These are phyloP conservation scores for Puma concolor DNA, from an alignment of 2,113 vertebrate species.

Conservation along the genomic window DNA sequence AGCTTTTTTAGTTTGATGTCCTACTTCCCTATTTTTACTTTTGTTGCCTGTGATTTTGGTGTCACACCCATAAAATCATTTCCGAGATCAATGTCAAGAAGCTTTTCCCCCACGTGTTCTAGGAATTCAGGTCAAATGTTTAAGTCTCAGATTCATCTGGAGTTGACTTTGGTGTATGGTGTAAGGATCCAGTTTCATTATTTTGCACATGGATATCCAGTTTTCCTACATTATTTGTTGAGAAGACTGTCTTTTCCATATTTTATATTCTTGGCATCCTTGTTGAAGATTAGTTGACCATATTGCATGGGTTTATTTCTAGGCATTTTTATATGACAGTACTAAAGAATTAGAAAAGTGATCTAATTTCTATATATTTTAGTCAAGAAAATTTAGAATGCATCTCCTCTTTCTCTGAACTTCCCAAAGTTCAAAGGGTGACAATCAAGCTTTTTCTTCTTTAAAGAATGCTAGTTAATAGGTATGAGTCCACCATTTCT, in stretches of 20 bases:
- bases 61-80: neutral
- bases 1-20: neutral
- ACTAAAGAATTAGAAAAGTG: neutral
- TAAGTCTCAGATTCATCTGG: neutral
- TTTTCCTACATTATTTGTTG: neutral
- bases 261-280: neutral
- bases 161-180: neutral
- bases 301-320: neutral
- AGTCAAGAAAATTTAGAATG: neutral
- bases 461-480: neutral
- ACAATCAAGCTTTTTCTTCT: neutral
- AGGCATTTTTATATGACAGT: neutral
- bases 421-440: neutral
- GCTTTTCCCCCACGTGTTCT: neutral
- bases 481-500: neutral
- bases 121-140: neutral
- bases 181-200: neutral
- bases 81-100: neutral
- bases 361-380: neutral
- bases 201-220: neutral
- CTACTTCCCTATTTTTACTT: neutral
- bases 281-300: neutral
- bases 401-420: neutral
- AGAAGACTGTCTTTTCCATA: neutral
- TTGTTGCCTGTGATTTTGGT: neutral